Conservation (phyloP, 1,140 invertebrate species). For the Meloidogyne exigua region DNA sequence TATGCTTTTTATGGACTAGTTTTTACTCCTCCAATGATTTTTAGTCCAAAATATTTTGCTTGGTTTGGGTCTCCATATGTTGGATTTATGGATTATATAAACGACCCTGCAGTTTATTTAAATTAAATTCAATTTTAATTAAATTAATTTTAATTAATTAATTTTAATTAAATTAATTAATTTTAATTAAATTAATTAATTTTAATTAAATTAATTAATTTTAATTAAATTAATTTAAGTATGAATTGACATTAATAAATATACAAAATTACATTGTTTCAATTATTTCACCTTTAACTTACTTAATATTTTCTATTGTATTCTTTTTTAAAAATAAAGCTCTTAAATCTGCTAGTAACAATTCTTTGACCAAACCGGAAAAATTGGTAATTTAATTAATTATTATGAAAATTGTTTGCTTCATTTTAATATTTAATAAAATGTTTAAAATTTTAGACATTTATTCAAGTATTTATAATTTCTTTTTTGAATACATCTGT, state of each 20-base stretch:
- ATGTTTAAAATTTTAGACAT: too few relatives aligned
- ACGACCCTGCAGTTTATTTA: not conserved
- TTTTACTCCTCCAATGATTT: constrained; percentile 1
- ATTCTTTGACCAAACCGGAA: not conserved
- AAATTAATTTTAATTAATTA: too few relatives aligned
- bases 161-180: not conserved
- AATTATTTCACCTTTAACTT: not conserved
- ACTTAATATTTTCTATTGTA: not conserved
- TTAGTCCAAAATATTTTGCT: not conserved
- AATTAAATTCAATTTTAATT: not conserved
- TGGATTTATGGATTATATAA: not conserved
- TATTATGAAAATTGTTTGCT: too few relatives aligned
- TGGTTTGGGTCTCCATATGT: not conserved
- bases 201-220: not conserved
- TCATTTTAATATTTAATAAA: too few relatives aligned
- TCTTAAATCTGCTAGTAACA: not conserved
- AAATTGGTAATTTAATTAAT: not conserved
- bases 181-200: too few relatives aligned
- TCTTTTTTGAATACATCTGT: not conserved
- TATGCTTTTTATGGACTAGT: not conserved
- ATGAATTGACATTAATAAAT: not conserved
- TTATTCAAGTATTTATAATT: constrained; percentile 1
- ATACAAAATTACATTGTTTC: not conserved
- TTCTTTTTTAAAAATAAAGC: not conserved
- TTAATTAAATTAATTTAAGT: not conserved